Percentiles rank a stretch among this genome's conserved stretches.
These are phyloP conservation scores for Montipora efflorescens DNA, from an alignment of 64 coral and sea anemone genomes.

Conservation along the genomic window DNA sequence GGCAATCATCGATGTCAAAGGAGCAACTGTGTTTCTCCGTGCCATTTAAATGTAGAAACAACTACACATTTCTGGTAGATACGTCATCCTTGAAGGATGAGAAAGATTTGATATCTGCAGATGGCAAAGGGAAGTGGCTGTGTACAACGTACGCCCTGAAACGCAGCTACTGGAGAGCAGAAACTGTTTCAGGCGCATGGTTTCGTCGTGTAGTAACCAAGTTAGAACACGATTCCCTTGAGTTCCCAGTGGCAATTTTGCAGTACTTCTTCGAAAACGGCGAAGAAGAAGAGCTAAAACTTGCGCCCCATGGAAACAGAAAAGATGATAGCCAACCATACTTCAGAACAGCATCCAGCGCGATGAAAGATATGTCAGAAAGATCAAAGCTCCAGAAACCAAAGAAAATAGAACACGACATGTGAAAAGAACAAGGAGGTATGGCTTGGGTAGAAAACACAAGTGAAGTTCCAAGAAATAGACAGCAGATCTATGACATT, in stretches of 20 bases:
- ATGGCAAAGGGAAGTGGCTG: no score
- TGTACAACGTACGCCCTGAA: no score
- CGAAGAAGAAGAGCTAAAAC: neutral
- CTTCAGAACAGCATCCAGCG: slow-evolving; percentile 8
- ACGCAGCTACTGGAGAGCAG: neutral
- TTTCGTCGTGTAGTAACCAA: neutral
- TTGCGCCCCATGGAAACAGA: slow-evolving; percentile 6
- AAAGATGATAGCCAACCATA: slow-evolving; percentile 12
- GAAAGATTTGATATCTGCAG: neutral
- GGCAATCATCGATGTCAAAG: slow-evolving; percentile 17
- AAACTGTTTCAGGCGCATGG: neutral
- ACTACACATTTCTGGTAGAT: slow-evolving; percentile 8
- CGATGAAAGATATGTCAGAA: slow-evolving; percentile 1
- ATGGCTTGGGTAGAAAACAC: slow-evolving; percentile 1
- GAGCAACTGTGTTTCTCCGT: slow-evolving; percentile 6
- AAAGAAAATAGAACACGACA: neutral
- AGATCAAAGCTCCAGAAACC: slow-evolving; percentile 1
- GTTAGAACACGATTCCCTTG: neutral
- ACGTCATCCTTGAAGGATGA: no score
- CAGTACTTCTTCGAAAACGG: slow-evolving; percentile 16
- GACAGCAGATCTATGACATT: slow-evolving; percentile 12
- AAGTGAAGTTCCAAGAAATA: slow-evolving; percentile 7
- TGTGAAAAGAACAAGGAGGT: slow-evolving; percentile 2
- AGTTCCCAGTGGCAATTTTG: slow-evolving; percentile 5
- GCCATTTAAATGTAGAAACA: slow-evolving; percentile 11